These are phyloP conservation scores for Liposcelis brunnea DNA, from an alignment of 2,888 invertebrate species.

Conservation along the genomic window DNA sequence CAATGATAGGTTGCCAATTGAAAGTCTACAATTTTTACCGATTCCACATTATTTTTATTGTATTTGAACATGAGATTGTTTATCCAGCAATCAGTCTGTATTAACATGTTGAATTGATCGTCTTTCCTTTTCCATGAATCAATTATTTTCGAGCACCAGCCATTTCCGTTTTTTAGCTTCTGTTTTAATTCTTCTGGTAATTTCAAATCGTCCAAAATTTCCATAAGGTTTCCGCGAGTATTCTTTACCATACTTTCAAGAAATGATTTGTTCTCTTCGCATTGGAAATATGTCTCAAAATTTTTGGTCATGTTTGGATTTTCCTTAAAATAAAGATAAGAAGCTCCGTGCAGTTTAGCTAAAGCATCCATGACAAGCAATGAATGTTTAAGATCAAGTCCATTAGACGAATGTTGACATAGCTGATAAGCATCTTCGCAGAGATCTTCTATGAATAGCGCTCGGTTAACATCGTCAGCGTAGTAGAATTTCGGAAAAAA, in stretches of 20 bases:
- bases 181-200: too few species aligned
- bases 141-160: neutral
- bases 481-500: too few species aligned
- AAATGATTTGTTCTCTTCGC: neutral
- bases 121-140: neutral
- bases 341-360: neutral
- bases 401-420: too few species aligned
- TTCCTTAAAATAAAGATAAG: neutral
- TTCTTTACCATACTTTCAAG: neutral
- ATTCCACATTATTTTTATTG: too few species aligned
- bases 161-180: neutral
- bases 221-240: neutral
- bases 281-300: neutral
- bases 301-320: neutral
- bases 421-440: too few species aligned
- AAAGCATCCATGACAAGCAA: neutral
- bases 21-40: too few species aligned
- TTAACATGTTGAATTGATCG: neutral
- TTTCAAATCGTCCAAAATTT: neutral
- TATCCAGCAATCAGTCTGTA: neutral
- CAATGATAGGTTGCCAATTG: too few species aligned
- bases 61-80: slow-evolving; percentile 1
- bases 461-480: too few species aligned
- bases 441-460: too few species aligned
- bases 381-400: neutral